Evolutionary conservation across 1,140 invertebrate genomes (phyloP).

Genomic region (Dendroctonus ponderosae): DNA sequence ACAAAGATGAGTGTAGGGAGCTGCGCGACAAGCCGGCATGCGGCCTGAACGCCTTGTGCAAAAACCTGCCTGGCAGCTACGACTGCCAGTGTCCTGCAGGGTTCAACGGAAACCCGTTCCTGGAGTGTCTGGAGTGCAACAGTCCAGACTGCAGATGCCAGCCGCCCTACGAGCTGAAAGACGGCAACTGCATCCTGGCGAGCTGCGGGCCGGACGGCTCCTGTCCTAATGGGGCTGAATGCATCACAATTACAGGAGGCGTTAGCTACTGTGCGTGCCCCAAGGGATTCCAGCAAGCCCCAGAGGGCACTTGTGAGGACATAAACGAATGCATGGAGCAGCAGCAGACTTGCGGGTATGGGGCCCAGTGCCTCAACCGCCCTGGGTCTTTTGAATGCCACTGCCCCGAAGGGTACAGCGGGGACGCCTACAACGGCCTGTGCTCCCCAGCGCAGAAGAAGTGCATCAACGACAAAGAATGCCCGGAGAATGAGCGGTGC

Average conservation of each 20-base stretch:
- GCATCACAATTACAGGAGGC: constrained; percentile 83
- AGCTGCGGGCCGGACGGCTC: constrained; percentile 74
- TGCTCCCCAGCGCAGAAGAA: constrained; percentile 77
- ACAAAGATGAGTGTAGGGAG: constrained; percentile 85
- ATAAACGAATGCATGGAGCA: constrained; percentile 80
- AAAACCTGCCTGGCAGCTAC: constrained; percentile 91
- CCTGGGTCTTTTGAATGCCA: constrained; percentile 75
- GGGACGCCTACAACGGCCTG: constrained; percentile 64
- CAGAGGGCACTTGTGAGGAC: constrained; percentile 77
- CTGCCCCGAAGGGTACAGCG: constrained; percentile 73
- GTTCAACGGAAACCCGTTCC: constrained; percentile 86
- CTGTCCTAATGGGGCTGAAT: constrained; percentile 81
- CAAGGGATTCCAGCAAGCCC: constrained; percentile 70
- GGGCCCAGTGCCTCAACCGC: constrained; percentile 82
- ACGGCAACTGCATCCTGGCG: constrained; percentile 77
- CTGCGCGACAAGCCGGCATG: constrained; percentile 71
- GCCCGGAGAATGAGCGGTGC: constrained; percentile 83
- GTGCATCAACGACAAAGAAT: constrained; percentile 79
- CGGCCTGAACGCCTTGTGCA: constrained; percentile 84
- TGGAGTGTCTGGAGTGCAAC: constrained; percentile 79
- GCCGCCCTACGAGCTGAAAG: constrained; percentile 79
- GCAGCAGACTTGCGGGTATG: constrained; percentile 75
- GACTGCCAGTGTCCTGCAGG: constrained; percentile 86
- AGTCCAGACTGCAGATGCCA: constrained; percentile 82
- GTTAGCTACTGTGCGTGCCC: constrained; percentile 88